These are phyloP conservation scores for Pseudolaguvia tuberculata DNA, from an alignment of 2,113 vertebrate species.

Conservation along the genomic window DNA sequence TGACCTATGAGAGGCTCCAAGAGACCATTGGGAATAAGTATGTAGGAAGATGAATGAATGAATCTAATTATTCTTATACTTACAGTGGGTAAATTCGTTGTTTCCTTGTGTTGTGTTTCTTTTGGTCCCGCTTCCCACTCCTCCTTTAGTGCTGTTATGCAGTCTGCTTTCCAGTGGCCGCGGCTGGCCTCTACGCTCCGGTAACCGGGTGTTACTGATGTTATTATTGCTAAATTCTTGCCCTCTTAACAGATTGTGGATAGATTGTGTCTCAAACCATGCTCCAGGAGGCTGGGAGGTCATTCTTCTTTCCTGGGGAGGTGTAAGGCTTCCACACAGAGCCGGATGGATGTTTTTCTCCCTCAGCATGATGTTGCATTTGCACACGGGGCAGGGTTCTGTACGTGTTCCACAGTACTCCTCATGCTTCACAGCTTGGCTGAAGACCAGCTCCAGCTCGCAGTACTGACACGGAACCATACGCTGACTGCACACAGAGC, in stretches of 20 bases:
- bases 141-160: conserved; percentile 53
- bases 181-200: conserved; percentile 54
- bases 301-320: conserved; percentile 55
- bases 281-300: conserved; percentile 55
- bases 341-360: conserved; percentile 77
- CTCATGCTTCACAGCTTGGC: conserved; percentile 82
- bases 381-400: conserved; percentile 78
- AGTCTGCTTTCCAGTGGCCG: conserved; percentile 54
- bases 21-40: no score
- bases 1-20: no score
- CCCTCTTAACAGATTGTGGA: conserved; percentile 57
- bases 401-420: conserved; percentile 89
- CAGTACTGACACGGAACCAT: conserved; percentile 83
- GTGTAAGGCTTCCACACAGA: conserved; percentile 71
- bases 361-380: conserved; percentile 78
- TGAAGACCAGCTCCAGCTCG: conserved; percentile 79
- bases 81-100: conserved; percentile 64
- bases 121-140: conserved; percentile 48
- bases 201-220: conserved; percentile 61
- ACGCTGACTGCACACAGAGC: conserved; percentile 77
- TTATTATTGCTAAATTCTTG: conserved; percentile 68
- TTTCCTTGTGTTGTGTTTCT: conserved; percentile 57
- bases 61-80: neutral
- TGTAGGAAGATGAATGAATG: no score
- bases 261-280: conserved; percentile 62